Percentiles rank a stretch among this genome's conserved stretches.
phyloP scores from a whole-genome alignment of 1,140 invertebrate genomes.

The Harlomillsia oculata region DNA sequence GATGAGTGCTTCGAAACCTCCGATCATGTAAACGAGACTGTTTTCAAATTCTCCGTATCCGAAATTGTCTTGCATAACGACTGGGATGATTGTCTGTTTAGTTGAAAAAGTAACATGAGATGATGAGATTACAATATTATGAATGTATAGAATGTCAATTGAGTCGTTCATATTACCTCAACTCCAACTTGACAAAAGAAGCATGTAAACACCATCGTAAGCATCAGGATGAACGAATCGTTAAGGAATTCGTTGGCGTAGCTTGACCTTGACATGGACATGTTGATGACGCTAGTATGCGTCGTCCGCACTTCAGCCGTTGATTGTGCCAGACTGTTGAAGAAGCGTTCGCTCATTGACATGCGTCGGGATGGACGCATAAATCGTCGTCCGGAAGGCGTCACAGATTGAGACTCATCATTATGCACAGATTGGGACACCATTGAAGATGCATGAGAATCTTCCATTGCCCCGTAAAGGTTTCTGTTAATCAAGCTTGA shows the following conservation, averaged over 20 bases:
- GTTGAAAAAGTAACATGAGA: constrained; percentile 6
- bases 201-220: constrained; percentile 26
- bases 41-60: constrained; percentile 30
- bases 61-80: constrained; percentile 28
- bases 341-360: constrained; percentile 21
- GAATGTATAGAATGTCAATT: not conserved
- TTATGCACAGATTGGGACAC: not conserved
- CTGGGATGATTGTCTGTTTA: constrained; percentile 31
- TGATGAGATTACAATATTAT: not conserved
- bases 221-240: constrained; percentile 22
- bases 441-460: not conserved
- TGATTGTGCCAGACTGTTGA: constrained; percentile 19
- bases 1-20: constrained; percentile 24
- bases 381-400: not conserved
- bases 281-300: constrained; percentile 5
- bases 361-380: not conserved
- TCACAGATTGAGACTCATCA: not conserved
- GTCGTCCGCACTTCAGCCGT: constrained; percentile 10
- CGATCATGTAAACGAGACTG: constrained; percentile 29
- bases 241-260: constrained; percentile 18
- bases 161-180: constrained; percentile 11
- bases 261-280: not conserved
- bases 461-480: constrained; percentile 2
- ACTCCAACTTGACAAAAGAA: constrained; percentile 31
- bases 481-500: not conserved